Evolutionary conservation across 2,113 vertebrate genomes (phyloP).

Genomic region (Struthidea cinerea): DNA sequence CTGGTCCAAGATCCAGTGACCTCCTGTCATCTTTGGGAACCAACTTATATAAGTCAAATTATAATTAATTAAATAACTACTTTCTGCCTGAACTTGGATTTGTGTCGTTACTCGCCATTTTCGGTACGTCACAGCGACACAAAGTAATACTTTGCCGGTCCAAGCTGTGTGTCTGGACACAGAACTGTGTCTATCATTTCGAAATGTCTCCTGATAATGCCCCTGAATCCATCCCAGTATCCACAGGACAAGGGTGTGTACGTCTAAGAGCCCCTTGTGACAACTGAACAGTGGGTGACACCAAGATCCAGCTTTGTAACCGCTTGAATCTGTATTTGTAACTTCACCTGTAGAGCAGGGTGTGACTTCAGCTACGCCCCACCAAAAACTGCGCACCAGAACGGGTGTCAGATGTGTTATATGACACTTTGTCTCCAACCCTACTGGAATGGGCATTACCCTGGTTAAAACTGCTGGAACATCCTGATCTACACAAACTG

Average conservation of each 20-base stretch:
- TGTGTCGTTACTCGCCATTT: too few relatives aligned
- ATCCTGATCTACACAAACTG: neutral
- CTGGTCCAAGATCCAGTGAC: too few relatives aligned
- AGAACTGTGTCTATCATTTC: neutral
- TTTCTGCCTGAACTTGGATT: too few relatives aligned
- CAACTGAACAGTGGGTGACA: neutral
- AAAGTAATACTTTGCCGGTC: neutral
- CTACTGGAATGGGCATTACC: neutral
- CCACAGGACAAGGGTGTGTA: accelerated
- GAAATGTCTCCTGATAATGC: neutral
- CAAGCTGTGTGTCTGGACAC: neutral
- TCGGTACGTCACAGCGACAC: too few relatives aligned
- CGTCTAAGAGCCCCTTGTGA: neutral
- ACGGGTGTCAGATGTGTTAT: accelerated
- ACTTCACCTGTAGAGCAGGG: neutral
- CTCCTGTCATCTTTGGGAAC: too few relatives aligned
- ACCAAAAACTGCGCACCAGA: neutral
- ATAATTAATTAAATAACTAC: too few relatives aligned
- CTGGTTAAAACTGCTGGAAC: neutral
- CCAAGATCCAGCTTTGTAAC: neutral
- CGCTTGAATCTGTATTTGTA: accelerated
- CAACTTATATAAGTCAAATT: too few relatives aligned
- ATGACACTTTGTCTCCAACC: neutral
- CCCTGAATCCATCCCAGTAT: neutral
- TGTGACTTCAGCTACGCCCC: neutral